phyloP scores from a whole-genome alignment of 1,140 invertebrate genomes.

The Daktulosphaira vitifoliae region DNA sequence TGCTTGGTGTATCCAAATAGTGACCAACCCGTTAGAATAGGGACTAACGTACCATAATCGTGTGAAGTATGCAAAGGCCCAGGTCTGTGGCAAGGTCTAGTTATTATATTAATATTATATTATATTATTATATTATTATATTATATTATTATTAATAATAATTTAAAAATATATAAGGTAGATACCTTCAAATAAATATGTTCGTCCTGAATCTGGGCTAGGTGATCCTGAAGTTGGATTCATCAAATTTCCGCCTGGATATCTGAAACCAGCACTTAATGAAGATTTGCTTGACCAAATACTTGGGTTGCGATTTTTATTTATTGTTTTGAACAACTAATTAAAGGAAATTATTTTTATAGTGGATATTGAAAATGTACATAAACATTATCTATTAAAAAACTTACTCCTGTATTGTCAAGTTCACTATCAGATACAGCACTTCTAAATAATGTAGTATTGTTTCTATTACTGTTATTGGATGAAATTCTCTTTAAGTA shows the following conservation, averaged over 20 bases:
- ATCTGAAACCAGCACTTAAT: slow-evolving; percentile 75
- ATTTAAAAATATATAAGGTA: too few relatives aligned
- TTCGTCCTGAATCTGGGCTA: slow-evolving; percentile 74
- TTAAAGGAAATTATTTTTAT: too few relatives aligned
- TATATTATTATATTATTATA: too few relatives aligned
- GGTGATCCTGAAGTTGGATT: slow-evolving; percentile 64
- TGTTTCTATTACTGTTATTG: slow-evolving; percentile 41
- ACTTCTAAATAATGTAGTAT: slow-evolving; percentile 61
- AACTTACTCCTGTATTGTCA: slow-evolving; percentile 52
- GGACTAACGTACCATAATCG: too few relatives aligned
- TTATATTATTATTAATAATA: too few relatives aligned
- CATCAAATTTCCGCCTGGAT: slow-evolving; percentile 78
- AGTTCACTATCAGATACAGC: slow-evolving; percentile 90
- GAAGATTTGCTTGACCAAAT: slow-evolving; percentile 90
- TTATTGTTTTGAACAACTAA: slow-evolving; percentile 45
- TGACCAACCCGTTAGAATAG: too few relatives aligned
- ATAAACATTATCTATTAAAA: neutral
- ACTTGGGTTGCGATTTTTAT: slow-evolving; percentile 68
- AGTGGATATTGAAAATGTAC: too few relatives aligned
- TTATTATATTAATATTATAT: too few relatives aligned
- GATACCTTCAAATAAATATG: slow-evolving; percentile 83
- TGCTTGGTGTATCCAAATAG: too few relatives aligned
- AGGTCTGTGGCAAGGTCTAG: too few relatives aligned
- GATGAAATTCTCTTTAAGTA: slow-evolving; percentile 42
- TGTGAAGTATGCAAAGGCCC: too few relatives aligned